Evolutionary conservation across 2,797 vertebrate species (phyloP), one percentile per base, ranked within the genome.

Genomic region (Rachycentron canadum): DNA sequence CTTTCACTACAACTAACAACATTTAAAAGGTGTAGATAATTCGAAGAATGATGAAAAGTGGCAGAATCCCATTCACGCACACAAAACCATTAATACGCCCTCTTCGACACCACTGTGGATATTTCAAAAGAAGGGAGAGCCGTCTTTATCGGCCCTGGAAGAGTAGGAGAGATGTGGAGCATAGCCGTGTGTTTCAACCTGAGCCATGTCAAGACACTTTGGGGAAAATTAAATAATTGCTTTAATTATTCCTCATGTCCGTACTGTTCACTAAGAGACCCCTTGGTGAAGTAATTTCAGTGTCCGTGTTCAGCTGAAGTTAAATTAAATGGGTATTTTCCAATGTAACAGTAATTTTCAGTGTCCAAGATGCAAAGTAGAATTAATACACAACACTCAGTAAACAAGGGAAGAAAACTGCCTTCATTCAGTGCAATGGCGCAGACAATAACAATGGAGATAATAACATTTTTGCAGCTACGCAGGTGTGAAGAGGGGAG

Each of bases 11-110:
- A 65, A 58, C 68, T 21, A 55, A 41, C 40, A 3, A 5, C 23
- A 25, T 53, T 56, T 60, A 45, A 76, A 55, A 82, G 30, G 45
- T 40, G 77, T 55, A 16, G 1, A 58, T n/a, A 3, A 71, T 71
- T 6, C 16, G 47, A 57, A 21, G 60, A 34, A 43, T 28, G 55
- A 65, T 52, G 19, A n/a, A 32, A 71, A 65, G 43, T 14, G 41
- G 32, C 25, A 57, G 57, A 58, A 34, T 73, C 43, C n/a, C 5
- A 7, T 45, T 13, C 0, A 4, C 25, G 26, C 2, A 2, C 6
- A 49, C 5, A 8, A 8, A 49, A 49, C 9, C 32, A 56, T 53
- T 30, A 45, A 53, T 7, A 6, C 4, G 30, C 5, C 13, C 8
- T 30, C 30, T 64, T 11, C 32, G 32, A 45, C 28, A 26, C 41